Evolutionary conservation across 2,888 invertebrate species (phyloP), one percentile per base, ranked within the genome.

Genomic region (Ryuthela nishihirai): DNA sequence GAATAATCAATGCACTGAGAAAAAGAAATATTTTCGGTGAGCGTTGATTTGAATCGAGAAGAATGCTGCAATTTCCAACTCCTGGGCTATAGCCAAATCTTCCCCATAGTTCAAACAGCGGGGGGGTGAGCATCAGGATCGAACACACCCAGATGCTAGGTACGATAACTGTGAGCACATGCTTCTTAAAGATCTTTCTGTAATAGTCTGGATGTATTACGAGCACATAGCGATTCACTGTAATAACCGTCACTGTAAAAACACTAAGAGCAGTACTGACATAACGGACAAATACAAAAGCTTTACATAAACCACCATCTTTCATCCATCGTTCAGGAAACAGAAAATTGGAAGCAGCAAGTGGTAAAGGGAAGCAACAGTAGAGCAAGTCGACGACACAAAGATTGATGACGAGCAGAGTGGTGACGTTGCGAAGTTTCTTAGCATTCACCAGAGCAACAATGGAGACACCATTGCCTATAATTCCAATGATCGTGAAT

Each of bases 221-320:
- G 20, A 42, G 21, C 21, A 44, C 76, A 77, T n/a, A n/a, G n/a
- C n/a, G n/a, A n/a, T n/a, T n/a, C n/a, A n/a, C n/a, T n/a, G n/a
- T n/a, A n/a, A n/a, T 70, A 88, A 89, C 90, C 85, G 76, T 90
- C 90, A 91, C 90, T 70, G 88, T 89, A 63, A 90, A 78, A 35
- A 91, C 76, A 0, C 88, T 89, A 3, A 88, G 87, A 0, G 88
- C 89, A 49, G 90, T 89, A 72, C 90, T 91, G 56, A 89, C 89
- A 71, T 91, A 91, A 77, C 90, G 90, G 67, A 90, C 82, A 67
- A 90, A 84, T 0, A 90, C 89, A 76, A 90, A 90, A 73, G 89
- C 79, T 76, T 84, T 83, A 72, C 90, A 90, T 34, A 88, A 78
- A 2, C 81, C 79, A 20, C 83, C 82, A 0, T 89, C 88, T 18